Evolutionary conservation across 2,113 vertebrate genomes (phyloP), one percentile per base, ranked within the genome.

Genomic region (Tursiops truncatus): DNA sequence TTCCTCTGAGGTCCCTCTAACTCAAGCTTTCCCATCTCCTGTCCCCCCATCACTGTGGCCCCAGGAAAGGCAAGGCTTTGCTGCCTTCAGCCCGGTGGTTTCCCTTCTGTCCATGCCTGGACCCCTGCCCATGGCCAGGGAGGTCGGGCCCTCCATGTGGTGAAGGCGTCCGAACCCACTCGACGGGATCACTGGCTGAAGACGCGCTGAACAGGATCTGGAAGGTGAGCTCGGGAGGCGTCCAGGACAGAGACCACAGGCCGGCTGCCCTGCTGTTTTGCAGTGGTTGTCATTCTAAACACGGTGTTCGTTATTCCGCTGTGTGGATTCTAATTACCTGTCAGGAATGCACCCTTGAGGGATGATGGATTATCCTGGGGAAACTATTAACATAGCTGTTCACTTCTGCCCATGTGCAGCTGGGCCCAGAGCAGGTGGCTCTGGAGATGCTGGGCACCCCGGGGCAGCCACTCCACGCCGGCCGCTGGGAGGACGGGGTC

Each of bases 301-400:
- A 98, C 94, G 86, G 65, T 5, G 5, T 96, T 98, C 86, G 77
- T 98, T 98, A 98, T 98, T 98, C 98, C 97, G 98, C 98, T 97
- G 98, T 85, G 98, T 98, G 98, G 98, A 98, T 98, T 99, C 99
- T 99, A 99, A 99, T 99, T 99, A 99, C 99, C 98, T 99, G 99
- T 99, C 99, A 99, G 98, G 98, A 98, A 98, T 97, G 98, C 98
- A 98, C 98, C 98, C 98, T 98, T 98, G 98, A 98, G 97, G 96
- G 94, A 99, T 99, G 99, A 99, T 99, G 98, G 99, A 99, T 99
- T 98, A 98, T 98, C 98, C 96, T 92, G 65, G 95, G 97, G 97
- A 98, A 98, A 97, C 98, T 98, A 98, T 98, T 99, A 99, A 99
- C 99, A 98, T 98, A 98, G 98, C 94, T 97, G 95, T 98, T 99